Evolutionary conservation across 2,888 invertebrate genomes (phyloP).

Genomic region (Morpho helenor): DNA sequence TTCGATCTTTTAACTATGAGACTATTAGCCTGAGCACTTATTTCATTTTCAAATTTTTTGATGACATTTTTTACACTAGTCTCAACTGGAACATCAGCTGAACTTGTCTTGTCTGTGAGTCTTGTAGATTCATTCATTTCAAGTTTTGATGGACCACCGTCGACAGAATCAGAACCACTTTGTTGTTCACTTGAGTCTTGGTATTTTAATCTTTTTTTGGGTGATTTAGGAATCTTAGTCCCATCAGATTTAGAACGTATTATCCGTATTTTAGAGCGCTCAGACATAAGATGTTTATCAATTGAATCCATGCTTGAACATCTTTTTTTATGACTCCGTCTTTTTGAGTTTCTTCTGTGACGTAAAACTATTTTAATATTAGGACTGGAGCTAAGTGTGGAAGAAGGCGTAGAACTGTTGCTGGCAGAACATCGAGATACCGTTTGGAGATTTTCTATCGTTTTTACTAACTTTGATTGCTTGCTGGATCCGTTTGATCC

Average conservation of each 20-base stretch:
- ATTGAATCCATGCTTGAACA: slow-evolving; percentile 73
- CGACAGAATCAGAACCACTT: slow-evolving; percentile 63
- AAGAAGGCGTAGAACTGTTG: slow-evolving; percentile 69
- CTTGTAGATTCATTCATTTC: slow-evolving; percentile 28
- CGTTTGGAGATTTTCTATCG: slow-evolving; percentile 66
- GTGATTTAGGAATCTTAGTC: slow-evolving; percentile 61
- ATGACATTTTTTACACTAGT: slow-evolving; percentile 65
- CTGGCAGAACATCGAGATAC: slow-evolving; percentile 51
- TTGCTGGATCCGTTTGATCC: slow-evolving; percentile 58
- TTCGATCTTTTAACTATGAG: slow-evolving; percentile 58
- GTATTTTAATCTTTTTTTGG: slow-evolving; percentile 62
- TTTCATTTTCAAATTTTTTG: slow-evolving; percentile 73
- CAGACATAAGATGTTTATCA: slow-evolving; percentile 53
- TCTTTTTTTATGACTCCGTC: slow-evolving; percentile 69
- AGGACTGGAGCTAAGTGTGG: slow-evolving; percentile 67
- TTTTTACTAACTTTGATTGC: slow-evolving; percentile 76
- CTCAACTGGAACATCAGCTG: slow-evolving; percentile 38
- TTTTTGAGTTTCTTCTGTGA: slow-evolving; percentile 64
- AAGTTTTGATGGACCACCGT: slow-evolving; percentile 50
- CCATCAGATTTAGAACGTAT: slow-evolving; percentile 72
- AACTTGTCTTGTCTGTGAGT: slow-evolving; percentile 11
- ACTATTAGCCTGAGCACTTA: slow-evolving; percentile 55
- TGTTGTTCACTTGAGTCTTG: slow-evolving; percentile 55
- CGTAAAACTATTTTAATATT: slow-evolving; percentile 72
- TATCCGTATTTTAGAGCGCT: slow-evolving; percentile 56